Base-by-base conservation (phyloP, 2,797 vertebrate genomes). In the Hippoglossus hippoglossus region DNA sequence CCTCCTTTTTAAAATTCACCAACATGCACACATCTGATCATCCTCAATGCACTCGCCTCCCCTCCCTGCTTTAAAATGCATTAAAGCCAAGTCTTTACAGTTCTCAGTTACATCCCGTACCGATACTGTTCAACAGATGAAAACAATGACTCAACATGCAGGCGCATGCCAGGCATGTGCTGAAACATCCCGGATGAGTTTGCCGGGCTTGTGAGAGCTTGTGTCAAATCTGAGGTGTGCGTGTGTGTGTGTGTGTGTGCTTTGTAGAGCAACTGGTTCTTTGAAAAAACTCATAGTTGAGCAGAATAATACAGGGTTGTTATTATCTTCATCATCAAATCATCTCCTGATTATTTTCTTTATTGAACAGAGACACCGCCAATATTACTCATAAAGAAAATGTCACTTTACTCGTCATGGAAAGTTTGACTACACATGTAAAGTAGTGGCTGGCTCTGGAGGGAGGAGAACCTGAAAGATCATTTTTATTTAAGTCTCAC, bases 81-180 rank as follows among this genome's bases (percentile, higher is more conserved):
- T 75, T 68, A 79, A 68, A 79, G 74, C 63, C 59, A 61, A 50
- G 82, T 77, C 67, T 34, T 79, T 77, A 52, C 2, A 11, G 46
- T 46, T 67, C 71, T 72, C 36, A 53, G 62, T 61, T 62, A 47
- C 69, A 64, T 73, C 67, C 54, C 3, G 19, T 69, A 25, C 63
- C 19, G 50, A 78, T 54, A 73, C 79, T 75, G 75, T 76, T 72
- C 36, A 74, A 67, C 77, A 44, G 80, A 86, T 85, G 73, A 88
- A 83, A 90, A 88, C 83, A 88, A 82, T 89, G 88, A 90, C 57
- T 88, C 85, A 83, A 84, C 84, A 22, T 90, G 88, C 55, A 83
- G 76, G 24, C 52, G 73, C 86, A 90, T 87, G 84, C 84, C 85
- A 73, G 75, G 70, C 81, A 82, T 70, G 68, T 62, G 63, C 34